Conservation (phyloP, 2,888 invertebrate genomes). For the Megastigmus dorsalis region DNA sequence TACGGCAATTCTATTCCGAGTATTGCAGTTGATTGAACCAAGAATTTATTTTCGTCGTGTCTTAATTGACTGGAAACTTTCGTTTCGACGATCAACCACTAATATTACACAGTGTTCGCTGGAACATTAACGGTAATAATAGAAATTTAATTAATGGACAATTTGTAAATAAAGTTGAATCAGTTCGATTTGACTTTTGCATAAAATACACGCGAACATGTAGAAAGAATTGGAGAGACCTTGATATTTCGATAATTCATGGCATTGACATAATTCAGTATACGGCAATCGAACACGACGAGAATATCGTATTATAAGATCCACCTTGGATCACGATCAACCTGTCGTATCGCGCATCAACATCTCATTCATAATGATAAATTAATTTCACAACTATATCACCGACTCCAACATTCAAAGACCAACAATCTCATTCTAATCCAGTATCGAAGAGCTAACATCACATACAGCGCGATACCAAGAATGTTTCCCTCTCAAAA, state of each 20-base stretch:
- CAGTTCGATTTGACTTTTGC: too few species aligned
- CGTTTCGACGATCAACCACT: too few species aligned
- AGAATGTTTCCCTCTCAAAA: too few species aligned
- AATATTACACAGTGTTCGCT: too few species aligned
- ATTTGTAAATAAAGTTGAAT: too few species aligned
- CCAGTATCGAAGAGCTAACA: too few species aligned
- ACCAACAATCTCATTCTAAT: too few species aligned
- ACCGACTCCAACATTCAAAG: too few species aligned
- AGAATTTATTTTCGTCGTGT: background rate
- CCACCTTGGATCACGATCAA: background rate
- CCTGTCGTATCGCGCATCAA: background rate
- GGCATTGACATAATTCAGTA: background rate
- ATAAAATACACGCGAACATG: too few species aligned
- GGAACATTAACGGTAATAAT: too few species aligned
- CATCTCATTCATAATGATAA: background rate
- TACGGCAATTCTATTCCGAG: background rate
- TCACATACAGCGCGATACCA: too few species aligned
- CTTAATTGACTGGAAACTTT: background rate
- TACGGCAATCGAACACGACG: background rate
- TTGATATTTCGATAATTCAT: conserved; percentile 15
- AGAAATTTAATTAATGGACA: too few species aligned
- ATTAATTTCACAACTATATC: conserved; percentile 37
- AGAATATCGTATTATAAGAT: background rate
- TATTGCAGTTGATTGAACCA: background rate
- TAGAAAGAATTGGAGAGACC: background rate